Conservation (phyloP, 1,140 invertebrate species). For the Calycopis cecrops region DNA sequence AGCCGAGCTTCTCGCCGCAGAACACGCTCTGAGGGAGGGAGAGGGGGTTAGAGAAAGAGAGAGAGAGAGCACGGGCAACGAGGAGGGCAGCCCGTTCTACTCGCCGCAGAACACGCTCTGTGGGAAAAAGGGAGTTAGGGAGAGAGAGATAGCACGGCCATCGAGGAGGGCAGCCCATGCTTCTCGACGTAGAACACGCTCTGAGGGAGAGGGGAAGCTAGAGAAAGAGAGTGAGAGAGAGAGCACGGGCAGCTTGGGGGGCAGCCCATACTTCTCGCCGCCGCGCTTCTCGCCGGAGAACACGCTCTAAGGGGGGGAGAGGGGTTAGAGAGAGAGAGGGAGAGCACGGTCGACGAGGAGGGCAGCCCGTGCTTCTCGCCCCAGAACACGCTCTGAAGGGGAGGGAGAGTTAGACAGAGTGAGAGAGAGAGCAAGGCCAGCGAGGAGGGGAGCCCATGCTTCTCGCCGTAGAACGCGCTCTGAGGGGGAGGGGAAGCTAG, state of each 20-base stretch:
- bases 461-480: conserved; percentile 94
- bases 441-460: conserved; percentile 85
- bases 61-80: conserved; percentile 26
- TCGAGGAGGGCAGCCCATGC: no score
- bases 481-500: conserved; percentile 44
- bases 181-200: no score
- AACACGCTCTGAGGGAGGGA: conserved; percentile 83
- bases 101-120: conserved; percentile 95
- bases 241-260: conserved; percentile 86
- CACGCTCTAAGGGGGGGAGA: conserved; percentile 79
- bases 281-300: conserved; percentile 94
- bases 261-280: conserved; percentile 92
- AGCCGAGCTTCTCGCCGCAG: conserved; percentile 93
- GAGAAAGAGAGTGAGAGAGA: no score
- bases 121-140: conserved; percentile 11
- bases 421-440: no score
- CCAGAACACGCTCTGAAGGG: conserved; percentile 88
- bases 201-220: conserved; percentile 45
- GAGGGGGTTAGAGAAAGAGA: no score
- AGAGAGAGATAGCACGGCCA: no score
- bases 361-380: conserved; percentile 93
- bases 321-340: not conserved
- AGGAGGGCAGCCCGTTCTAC: conserved; percentile 86
- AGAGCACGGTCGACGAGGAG: conserved; percentile 40
- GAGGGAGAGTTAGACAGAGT: no score